phyloP scores from a whole-genome alignment of 2,797 vertebrate species.

The Nannoperca australis region DNA sequence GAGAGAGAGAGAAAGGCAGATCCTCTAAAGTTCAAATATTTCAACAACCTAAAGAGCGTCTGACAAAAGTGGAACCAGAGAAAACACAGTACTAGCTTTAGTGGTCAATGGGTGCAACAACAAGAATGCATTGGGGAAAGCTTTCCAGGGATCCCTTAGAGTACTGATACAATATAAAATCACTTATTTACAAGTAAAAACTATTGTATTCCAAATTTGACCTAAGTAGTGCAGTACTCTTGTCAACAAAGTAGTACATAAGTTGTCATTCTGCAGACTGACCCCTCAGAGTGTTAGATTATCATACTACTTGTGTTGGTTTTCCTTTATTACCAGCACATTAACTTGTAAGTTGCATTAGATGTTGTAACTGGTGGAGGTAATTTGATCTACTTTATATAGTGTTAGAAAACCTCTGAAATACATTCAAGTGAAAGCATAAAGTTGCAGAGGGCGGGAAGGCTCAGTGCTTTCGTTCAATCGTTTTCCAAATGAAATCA shows the following conservation, averaged over 20 bases:
- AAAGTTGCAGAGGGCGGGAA: neutral
- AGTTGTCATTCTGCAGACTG: neutral
- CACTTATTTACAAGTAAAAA: neutral
- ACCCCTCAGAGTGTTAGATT: neutral
- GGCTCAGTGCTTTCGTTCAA: neutral
- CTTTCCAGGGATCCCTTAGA: neutral
- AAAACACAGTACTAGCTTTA: neutral
- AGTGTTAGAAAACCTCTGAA: neutral
- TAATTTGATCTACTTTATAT: neutral
- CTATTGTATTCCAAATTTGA: neutral
- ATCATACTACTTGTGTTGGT: neutral
- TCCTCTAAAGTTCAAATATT: conserved; percentile 18
- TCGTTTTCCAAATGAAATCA: conserved; percentile 1
- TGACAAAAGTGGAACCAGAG: neutral
- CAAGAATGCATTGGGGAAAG: neutral
- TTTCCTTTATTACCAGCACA: neutral
- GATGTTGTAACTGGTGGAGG: neutral
- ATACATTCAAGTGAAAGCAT: neutral
- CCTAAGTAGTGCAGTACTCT: neutral
- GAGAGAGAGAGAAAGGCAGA: neutral
- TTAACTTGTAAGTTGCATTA: neutral
- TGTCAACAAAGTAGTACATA: neutral
- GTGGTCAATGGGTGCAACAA: neutral
- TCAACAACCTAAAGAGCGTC: neutral
- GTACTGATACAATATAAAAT: neutral